Base-by-base conservation (phyloP, 1,140 invertebrate species). In the Lucilia cuprina region DNA sequence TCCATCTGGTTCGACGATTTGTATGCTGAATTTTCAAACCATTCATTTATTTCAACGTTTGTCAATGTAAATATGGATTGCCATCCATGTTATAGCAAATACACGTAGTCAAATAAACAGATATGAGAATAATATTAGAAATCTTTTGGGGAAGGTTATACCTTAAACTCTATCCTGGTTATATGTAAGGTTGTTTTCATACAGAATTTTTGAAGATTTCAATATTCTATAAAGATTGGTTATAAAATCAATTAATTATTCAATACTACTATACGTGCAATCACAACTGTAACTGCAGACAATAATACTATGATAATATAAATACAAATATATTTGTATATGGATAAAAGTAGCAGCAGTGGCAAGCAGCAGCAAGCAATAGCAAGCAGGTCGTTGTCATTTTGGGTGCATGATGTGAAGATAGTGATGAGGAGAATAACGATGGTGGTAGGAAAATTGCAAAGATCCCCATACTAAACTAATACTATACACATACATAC, bases 1-100 rank as follows among this genome's bases (percentile, higher is more conserved):
- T 70, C 65, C 65, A 70, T 70, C 65, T 70, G 85, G 85, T 83
- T 85, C 85, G 85, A 87, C 85, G 87, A 85, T 83, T 82, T 84
- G 77, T 84, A 70, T 84, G 86, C 84, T 60, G 85, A 87, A 86
- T 87, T 86, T 85, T 87, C 86, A 82, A 82, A 83, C 25, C 84
- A 83, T 78, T 41, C 78, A 86, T 77, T 55, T 87, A 88, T 49
- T 49, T 82, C 35, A 82, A 82, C 49, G 78, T 50, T 50, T 50
- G 35, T 78, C 75, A 41, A 78, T 78, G 75, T 70, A 70, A 70
- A 70, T 70, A 70, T 60, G 14, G 55, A 60, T 21, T 70, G n/a
- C 65, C 65, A 70, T 70, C 19, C 25, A 70, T 60, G 55, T n/a
- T n/a, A n/a, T 60, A n/a, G 65, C 65, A 25, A 70, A 70, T 60